phyloP scores from a whole-genome alignment of 2,113 vertebrate genomes.

The Oreochromis tanganicae region DNA sequence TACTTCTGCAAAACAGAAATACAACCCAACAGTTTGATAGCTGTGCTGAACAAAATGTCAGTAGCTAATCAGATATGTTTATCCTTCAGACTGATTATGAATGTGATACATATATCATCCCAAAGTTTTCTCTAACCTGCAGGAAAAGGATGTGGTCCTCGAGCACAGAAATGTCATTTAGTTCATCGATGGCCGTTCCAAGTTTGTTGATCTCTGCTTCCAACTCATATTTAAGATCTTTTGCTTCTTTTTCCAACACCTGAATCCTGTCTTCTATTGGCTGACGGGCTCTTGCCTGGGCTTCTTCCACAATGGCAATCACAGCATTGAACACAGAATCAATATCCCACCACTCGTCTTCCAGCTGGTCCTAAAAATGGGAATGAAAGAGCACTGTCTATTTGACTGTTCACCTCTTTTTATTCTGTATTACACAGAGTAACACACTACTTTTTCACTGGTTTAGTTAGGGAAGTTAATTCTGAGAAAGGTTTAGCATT shows the following conservation, averaged over 20 bases:
- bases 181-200: background rate
- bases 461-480: rapidly evolving
- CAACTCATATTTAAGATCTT: background rate
- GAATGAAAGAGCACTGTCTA: background rate
- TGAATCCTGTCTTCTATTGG: slow-evolving; percentile 31
- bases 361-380: slow-evolving; percentile 32
- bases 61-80: background rate
- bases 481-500: rapidly evolving
- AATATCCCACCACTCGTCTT: background rate
- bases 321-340: background rate
- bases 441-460: rapidly evolving
- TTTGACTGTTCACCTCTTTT: background rate
- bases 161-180: background rate
- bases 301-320: background rate
- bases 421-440: background rate
- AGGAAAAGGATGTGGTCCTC: slow-evolving; percentile 66
- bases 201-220: slow-evolving; percentile 26
- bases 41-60: rapidly evolving
- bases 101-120: background rate
- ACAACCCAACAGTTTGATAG: background rate
- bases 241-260: background rate
- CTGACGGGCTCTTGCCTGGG: background rate
- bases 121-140: slow-evolving; percentile 30
- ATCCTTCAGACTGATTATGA: background rate
- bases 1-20: slow-evolving; percentile 19